Conservation (phyloP, 2,797 vertebrate genomes). For the Margarornis squamiger region DNA sequence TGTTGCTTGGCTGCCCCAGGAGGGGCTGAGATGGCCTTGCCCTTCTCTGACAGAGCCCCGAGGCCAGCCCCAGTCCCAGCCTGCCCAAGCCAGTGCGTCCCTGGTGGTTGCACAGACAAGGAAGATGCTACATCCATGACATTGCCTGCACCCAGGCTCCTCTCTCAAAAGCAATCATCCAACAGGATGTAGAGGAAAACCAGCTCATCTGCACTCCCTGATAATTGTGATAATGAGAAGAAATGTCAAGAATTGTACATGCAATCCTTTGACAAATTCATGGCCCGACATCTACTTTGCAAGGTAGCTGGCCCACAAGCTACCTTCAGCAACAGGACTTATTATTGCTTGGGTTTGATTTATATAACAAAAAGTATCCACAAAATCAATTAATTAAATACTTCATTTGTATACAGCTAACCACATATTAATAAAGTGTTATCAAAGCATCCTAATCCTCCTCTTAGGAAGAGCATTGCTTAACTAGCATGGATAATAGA, state of each 20-base stretch:
- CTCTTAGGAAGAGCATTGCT: neutral
- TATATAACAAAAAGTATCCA: neutral
- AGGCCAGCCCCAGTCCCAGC: neutral
- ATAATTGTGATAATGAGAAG: neutral
- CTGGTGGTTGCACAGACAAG: neutral
- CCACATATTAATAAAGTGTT: neutral
- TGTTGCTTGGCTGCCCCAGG: neutral
- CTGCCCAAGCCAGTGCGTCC: neutral
- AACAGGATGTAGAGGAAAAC: neutral
- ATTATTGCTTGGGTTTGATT: neutral
- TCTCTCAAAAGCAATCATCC: neutral
- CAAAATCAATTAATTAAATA: neutral
- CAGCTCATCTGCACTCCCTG: neutral
- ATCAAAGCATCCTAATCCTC: neutral
- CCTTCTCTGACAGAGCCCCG: fast-evolving
- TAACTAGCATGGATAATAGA: neutral
- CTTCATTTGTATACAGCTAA: neutral
- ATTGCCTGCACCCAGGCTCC: neutral
- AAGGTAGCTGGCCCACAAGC: neutral
- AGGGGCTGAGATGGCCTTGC: neutral
- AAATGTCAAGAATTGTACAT: neutral
- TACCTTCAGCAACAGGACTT: neutral
- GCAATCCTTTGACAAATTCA: neutral
- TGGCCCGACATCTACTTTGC: neutral
- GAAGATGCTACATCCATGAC: neutral